Base-by-base conservation (phyloP, 2,113 vertebrate species). In the Setophaga petechia region DNA sequence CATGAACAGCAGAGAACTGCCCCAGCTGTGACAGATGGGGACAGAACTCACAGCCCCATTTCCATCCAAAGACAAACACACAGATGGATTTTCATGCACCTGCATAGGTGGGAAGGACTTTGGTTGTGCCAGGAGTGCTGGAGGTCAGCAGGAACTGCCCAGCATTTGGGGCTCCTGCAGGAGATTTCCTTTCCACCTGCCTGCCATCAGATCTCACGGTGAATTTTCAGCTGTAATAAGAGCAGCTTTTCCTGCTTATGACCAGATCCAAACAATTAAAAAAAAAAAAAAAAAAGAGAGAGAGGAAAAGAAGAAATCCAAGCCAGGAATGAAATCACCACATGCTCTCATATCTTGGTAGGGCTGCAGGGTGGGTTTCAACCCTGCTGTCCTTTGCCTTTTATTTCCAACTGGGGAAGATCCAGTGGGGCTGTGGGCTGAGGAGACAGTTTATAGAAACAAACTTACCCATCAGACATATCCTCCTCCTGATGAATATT, bases 161-260 rank as follows among this genome's bases (percentile, higher is more conserved):
- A 37, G 20, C 6, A 20, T 3, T 3, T 13, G 4, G 22, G 28
- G 54, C 31, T 88, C 21, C 2, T 2, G 2, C 20, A 1, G 27
- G 65, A 91, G 28, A 27, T 81, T 81, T 61, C 55, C 63, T 77
- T 54, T 21, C 65, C 81, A 89, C 90, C 87, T 80, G 65, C 71
- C 72, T 47, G 54, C 13, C 55, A 16, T 31, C 81, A n/a, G 59
- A 35, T 41, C 44, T 73, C 72, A 18, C 0, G 0, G 51, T 5
- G 12, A 16, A n/a, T 58, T 71, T 78, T 65, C 90, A 69, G 49
- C 49, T 78, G 58, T 6, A 31, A 28, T 14, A 57, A 65, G 57
- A 63, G 90, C 67, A 90, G 54, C 41, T 94, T 91, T 88, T 90
- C 39, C 85, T 73, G 66, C 78, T 79, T 35, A 5, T 30, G 27